Evolutionary conservation across 1,140 invertebrate species (phyloP), one percentile per base, ranked within the genome.

Genomic region (Periplaneta americana): DNA sequence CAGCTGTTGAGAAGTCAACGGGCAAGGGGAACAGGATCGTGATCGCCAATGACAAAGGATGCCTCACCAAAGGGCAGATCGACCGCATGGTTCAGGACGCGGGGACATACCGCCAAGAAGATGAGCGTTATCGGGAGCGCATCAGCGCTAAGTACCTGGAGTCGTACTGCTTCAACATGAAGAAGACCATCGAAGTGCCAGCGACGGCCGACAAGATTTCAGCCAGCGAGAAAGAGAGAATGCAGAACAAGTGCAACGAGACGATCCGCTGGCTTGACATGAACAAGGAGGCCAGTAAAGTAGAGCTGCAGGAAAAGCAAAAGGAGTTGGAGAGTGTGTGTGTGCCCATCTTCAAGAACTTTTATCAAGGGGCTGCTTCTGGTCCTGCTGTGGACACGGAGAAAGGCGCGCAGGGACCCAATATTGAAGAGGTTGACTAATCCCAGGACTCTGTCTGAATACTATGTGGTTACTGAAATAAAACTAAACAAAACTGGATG

Each of bases 381-480:
- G 28, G 94, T 92, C 80, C 87, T 87, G 28, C 92, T 92, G 92
- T n/a, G 93, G 93, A 76, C 91, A 93, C 88, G 91, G 92, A 80
- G 86, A 84, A 18, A 90, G 89, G 48, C 85, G 88, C 84, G 87
- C 87, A 33, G 90, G 96, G 96, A 86, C 96, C 97, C 84, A 98
- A 96, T 86, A 97, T 98, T 86, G 97, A 98, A 89, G 97, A 98
- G 91, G 97, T 98, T 85, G 97, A 98, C 88, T 98, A 97, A 96
- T n/a, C n/a, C n/a, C n/a, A n/a, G n/a, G n/a, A n/a, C n/a, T n/a
- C n/a, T n/a, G n/a, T n/a, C n/a, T n/a, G n/a, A n/a, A n/a, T n/a
- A n/a, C n/a, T n/a, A n/a, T n/a, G n/a, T n/a, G n/a, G n/a, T n/a
- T n/a, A n/a, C n/a, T n/a, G n/a, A n/a, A n/a, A n/a, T n/a, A n/a